Conservation (phyloP, 2,113 vertebrate species). For the Myotis davidii region DNA sequence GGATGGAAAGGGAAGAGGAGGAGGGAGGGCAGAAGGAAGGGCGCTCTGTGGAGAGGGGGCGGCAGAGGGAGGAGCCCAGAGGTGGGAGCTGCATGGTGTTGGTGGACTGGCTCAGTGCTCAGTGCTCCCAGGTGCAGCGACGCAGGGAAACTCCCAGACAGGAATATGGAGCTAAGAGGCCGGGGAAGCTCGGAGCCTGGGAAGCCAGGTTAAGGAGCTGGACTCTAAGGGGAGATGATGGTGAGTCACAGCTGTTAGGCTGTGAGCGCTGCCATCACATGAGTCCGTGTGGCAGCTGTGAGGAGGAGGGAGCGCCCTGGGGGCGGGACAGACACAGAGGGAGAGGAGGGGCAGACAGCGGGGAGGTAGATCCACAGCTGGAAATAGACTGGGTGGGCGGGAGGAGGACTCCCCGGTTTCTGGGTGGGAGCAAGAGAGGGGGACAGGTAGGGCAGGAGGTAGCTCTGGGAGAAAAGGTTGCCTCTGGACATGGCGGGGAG, state of each 20-base stretch:
- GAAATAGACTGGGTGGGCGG: neutral
- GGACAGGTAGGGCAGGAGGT: neutral
- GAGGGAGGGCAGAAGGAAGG: neutral
- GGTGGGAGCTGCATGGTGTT: fast-evolving
- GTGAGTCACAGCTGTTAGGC: neutral
- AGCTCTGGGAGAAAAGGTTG: neutral
- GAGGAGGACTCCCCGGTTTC: neutral
- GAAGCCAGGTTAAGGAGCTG: neutral
- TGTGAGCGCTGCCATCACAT: neutral
- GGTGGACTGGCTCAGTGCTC: neutral
- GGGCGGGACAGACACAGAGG: neutral
- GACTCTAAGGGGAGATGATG: too few species aligned
- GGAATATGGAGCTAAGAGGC: neutral
- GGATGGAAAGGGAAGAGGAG: neutral
- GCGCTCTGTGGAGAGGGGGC: neutral
- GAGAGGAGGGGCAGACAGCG: neutral
- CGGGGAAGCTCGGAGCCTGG: neutral
- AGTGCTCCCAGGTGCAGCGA: neutral
- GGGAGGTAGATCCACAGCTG: neutral
- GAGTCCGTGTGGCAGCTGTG: neutral
- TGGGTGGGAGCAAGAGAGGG: neutral
- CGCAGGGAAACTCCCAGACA: neutral
- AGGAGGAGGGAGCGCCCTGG: neutral
- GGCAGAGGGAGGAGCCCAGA: neutral
- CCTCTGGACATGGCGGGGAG: too few species aligned